These are phyloP conservation scores for Zygothrica quintamaculata DNA, from an alignment of 2,888 invertebrate species.

Conservation along the genomic window DNA sequence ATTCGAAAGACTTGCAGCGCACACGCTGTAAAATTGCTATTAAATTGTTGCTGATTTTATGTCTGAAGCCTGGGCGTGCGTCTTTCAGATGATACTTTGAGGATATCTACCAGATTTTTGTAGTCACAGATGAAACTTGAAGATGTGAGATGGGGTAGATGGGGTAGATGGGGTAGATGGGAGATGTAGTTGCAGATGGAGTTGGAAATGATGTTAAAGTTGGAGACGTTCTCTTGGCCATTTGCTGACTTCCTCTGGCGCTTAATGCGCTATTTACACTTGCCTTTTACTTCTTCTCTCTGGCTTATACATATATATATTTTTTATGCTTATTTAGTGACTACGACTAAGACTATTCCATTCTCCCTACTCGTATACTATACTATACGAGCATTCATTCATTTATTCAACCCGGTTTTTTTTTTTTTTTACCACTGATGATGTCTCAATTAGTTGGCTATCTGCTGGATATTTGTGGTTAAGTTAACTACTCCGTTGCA, in stretches of 20 bases:
- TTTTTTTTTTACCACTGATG: slow-evolving; percentile 32
- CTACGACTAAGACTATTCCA: slow-evolving; percentile 11
- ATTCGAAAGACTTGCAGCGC: slow-evolving; percentile 33
- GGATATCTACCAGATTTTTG: slow-evolving; percentile 20
- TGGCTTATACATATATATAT: slow-evolving; percentile 21
- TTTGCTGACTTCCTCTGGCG: slow-evolving; percentile 64
- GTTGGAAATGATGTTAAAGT: not conserved
- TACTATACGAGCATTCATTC: not conserved
- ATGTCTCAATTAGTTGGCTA: slow-evolving; percentile 73
- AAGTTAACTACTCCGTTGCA: slow-evolving; percentile 7
- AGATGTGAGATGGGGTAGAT: not conserved
- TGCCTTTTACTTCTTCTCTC: slow-evolving; percentile 47
- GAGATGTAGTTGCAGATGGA: not conserved
- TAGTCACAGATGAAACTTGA: slow-evolving; percentile 1
- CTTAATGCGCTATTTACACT: slow-evolving; percentile 69
- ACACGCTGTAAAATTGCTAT: slow-evolving; percentile 74
- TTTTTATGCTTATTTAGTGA: slow-evolving; percentile 56
- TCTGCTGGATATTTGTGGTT: slow-evolving; percentile 59
- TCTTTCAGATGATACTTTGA: slow-evolving; percentile 1
- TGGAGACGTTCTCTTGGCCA: slow-evolving; percentile 3
- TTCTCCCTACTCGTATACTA: slow-evolving; percentile 6
- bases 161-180: not conserved
- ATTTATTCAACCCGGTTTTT: not conserved
- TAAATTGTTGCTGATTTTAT: slow-evolving; percentile 78
- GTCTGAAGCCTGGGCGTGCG: slow-evolving; percentile 21